Percentiles rank a stretch among this genome's conserved stretches.
Conservation (phyloP, 2,113 vertebrate species). For the Macrotus californicus region DNA sequence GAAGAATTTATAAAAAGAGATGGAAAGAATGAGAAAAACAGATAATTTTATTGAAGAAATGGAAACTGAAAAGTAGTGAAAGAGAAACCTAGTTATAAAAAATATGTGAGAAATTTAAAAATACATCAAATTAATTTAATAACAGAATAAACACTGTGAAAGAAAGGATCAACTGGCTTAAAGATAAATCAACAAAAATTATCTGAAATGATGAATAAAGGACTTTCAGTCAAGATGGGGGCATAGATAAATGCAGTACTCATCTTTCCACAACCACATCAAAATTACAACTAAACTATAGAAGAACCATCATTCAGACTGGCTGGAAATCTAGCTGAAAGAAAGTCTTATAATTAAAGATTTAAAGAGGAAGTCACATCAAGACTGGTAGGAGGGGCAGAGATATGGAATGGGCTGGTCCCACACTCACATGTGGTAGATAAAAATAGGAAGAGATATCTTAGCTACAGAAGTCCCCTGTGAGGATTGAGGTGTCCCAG, state of each 20-base stretch:
- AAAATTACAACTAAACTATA: neutral
- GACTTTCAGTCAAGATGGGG: neutral
- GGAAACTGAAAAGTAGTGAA: neutral
- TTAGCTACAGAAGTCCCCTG: no score
- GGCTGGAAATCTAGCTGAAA: neutral
- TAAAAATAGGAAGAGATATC: no score
- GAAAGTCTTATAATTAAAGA: no score
- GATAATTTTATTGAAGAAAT: neutral
- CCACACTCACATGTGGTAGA: no score
- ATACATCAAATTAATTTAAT: neutral
- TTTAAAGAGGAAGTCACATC: no score
- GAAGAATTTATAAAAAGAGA: neutral
- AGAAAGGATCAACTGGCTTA: neutral
- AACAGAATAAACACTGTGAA: neutral
- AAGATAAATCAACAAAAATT: neutral
- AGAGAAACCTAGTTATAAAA: neutral
- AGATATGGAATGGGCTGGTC: no score
- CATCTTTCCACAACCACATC: neutral
- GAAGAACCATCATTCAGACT: neutral
- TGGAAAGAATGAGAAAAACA: neutral
- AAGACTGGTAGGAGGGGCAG: no score
- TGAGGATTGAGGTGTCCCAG: no score
- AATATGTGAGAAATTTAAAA: neutral
- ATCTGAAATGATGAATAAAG: neutral
- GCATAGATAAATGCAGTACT: neutral